A percentile compares a stretch with the other conserved stretches of the same genome.
Evolutionary conservation across 2,113 vertebrate genomes (phyloP).

Genomic region (Strigops habroptila): DNA sequence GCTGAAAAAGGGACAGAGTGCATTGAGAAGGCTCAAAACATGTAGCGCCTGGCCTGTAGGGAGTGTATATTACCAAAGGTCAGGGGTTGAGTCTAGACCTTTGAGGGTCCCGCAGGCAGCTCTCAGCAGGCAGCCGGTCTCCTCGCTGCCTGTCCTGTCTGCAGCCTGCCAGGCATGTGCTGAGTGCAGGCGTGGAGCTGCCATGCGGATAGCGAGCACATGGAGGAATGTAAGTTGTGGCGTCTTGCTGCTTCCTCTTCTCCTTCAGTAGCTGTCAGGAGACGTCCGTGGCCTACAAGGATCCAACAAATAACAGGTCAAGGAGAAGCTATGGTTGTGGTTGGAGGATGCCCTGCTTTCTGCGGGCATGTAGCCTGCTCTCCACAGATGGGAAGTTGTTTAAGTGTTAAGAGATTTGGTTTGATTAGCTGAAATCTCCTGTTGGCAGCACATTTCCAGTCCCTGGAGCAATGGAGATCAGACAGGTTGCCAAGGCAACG

Average conservation of each 20-base stretch:
- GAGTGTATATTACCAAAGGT: not conserved
- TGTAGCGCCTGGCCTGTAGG: not conserved
- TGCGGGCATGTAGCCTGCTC: not conserved
- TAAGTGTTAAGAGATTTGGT: constrained; percentile 48
- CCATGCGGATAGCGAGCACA: accelerated
- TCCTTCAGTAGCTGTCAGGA: not conserved
- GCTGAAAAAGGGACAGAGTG: not conserved
- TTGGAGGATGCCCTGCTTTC: not conserved
- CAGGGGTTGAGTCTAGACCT: not conserved
- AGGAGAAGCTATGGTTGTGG: not conserved
- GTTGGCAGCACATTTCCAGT: constrained; percentile 46
- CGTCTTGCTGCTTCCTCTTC: not conserved
- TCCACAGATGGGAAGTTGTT: not conserved
- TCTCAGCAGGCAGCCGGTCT: not conserved
- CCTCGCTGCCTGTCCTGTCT: not conserved
- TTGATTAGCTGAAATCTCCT: constrained; percentile 57
- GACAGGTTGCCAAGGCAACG: constrained; percentile 68
- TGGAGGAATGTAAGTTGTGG: not conserved
- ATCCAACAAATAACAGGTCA: not conserved
- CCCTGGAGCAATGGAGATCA: constrained; percentile 55
- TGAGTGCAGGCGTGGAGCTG: not conserved
- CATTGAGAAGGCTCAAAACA: not conserved
- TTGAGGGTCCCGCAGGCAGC: not conserved
- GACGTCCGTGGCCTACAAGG: not conserved
- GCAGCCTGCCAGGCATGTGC: not conserved